Evolutionary conservation across 2,113 vertebrate species (phyloP).

Genomic region (Xenopus laevis): DNA sequence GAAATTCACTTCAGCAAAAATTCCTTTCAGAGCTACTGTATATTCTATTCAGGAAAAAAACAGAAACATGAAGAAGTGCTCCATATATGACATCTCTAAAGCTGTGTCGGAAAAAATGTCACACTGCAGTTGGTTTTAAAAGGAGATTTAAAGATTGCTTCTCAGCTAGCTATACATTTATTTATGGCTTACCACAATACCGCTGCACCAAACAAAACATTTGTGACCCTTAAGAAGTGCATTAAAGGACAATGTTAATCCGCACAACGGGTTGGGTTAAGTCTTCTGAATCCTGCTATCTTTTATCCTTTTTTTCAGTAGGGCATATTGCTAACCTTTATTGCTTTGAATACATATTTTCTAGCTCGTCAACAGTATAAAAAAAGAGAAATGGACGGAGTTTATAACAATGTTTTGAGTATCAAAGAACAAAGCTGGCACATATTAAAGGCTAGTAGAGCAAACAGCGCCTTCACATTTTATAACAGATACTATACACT

Average conservation of each 20-base stretch:
- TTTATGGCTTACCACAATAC: not conserved
- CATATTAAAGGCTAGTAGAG: too few species aligned
- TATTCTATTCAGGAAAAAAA: not conserved
- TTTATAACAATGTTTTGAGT: too few species aligned
- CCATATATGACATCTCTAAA: not conserved
- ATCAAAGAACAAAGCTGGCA: too few species aligned
- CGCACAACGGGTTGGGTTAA: conserved; percentile 10
- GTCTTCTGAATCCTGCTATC: not conserved
- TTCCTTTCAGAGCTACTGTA: not conserved
- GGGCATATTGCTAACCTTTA: not conserved
- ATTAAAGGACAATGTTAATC: conserved; percentile 18
- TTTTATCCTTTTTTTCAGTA: not conserved
- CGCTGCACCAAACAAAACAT: conserved; percentile 6
- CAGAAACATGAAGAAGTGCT: not conserved
- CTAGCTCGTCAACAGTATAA: too few species aligned
- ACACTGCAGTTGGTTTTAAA: conserved; percentile 2
- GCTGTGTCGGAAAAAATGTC: not conserved
- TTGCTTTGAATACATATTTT: too few species aligned
- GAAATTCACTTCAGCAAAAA: not conserved
- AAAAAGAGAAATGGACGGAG: too few species aligned
- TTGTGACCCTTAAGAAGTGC: conserved; percentile 10
- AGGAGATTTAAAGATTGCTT: conserved; percentile 8
- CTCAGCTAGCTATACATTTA: conserved; percentile 10
- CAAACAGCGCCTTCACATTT: too few species aligned
- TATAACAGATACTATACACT: too few species aligned